Conservation (phyloP, 2,888 invertebrate genomes). For the Eupeodes luniger region DNA sequence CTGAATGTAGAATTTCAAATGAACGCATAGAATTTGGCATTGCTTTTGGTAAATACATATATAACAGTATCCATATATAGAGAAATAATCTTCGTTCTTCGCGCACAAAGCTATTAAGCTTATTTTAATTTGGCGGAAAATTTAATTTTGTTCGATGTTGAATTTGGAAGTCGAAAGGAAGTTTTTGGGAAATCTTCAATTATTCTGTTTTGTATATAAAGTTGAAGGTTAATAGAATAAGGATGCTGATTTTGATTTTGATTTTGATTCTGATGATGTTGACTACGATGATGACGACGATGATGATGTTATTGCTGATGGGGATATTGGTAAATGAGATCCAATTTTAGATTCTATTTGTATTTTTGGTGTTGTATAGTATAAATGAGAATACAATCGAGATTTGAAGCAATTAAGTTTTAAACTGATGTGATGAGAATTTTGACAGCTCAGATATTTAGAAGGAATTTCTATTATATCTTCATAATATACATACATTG, state of each 20-base stretch:
- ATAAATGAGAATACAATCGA: background rate
- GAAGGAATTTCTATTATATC: background rate
- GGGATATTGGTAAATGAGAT: background rate
- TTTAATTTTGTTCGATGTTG: constrained; percentile 31
- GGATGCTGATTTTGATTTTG: background rate
- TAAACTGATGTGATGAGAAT: constrained; percentile 27
- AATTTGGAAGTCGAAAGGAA: constrained; percentile 3
- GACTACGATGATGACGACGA: too few relatives aligned
- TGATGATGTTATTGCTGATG: background rate
- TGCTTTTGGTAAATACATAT: too few relatives aligned
- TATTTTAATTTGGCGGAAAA: constrained; percentile 63
- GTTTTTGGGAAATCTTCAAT: constrained; percentile 9
- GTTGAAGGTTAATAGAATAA: background rate
- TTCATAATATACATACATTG: too few relatives aligned
- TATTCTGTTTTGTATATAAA: constrained; percentile 32
- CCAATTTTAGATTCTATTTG: constrained; percentile 6
- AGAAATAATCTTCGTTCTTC: constrained; percentile 2
- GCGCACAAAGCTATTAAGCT: constrained; percentile 34
- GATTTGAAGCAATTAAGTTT: constrained; percentile 7
- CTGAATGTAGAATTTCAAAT: background rate
- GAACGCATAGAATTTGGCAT: constrained; percentile 19
- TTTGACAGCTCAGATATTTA: background rate
- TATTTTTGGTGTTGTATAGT: background rate
- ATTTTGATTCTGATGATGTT: background rate
- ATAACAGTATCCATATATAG: background rate